Base-by-base conservation (phyloP, 1,140 invertebrate species). In the Brachionus angularis region DNA sequence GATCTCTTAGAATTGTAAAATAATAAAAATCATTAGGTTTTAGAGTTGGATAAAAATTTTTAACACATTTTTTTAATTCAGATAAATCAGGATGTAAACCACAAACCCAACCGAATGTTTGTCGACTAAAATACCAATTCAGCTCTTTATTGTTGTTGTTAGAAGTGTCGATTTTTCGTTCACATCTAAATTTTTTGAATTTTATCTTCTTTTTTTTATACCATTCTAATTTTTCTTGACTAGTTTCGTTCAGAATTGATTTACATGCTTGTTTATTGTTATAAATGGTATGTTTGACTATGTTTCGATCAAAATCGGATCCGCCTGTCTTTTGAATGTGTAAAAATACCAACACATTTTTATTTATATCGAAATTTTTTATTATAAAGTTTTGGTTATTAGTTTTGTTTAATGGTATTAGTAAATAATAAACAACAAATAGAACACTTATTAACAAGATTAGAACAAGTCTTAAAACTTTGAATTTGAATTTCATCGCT, bases 81-180 rank as follows among this genome's bases (percentile, higher is more conserved):
- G 95, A 97, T 89, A 93, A 98, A 83, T 98, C 84, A n/a, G 96
- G 93, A 83, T 98, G 96, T 16, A 98, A 83, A 55, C 96, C 95
- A 84, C 96, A 99, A 77, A 91, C 91, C 96, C 96, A 98, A 52
- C 96, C 96, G 16, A 93, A 96, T 5, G 94, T 96, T 82, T 96
- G 97, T 76, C 96, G 86, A 78, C 93, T 96, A 83, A 99, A 98
- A 50, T 98, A 85, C 96, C 96, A 98, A 7, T 76, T 73, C 3
- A 75, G 77, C 21, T 1, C 16, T 12, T 31, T 18, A 31, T 53
- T 2, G 12, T 10, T 12, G 33, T 53, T 23, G 3, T 53, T 53
- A 33, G 76, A 75, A 42, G 77, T 77, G 7, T 10, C 10, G 39
- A 25, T n/a, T n/a, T 1, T 2, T 2, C 36, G 58, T n/a, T n/a